phyloP scores from a whole-genome alignment of 2,113 vertebrate genomes.

The Fregata magnificens region DNA sequence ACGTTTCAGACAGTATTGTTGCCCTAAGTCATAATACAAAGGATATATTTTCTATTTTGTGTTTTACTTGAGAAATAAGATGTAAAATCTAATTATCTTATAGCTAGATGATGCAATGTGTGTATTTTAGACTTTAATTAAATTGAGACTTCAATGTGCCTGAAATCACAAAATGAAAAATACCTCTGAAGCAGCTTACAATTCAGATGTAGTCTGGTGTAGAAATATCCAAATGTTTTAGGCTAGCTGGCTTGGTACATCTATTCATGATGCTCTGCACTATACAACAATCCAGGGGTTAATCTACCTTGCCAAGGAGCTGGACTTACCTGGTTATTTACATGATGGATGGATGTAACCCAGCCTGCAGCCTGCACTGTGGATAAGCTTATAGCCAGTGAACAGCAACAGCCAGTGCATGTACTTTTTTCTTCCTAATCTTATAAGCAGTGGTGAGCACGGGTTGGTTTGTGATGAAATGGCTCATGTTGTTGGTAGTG shows the following conservation, averaged over 20 bases:
- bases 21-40: not conserved
- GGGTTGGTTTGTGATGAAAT: not conserved
- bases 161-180: not conserved
- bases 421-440: not conserved
- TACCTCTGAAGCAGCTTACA: not conserved
- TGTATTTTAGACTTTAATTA: not conserved
- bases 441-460: not conserved
- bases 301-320: not conserved
- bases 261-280: not conserved
- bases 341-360: not conserved
- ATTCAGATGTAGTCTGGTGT: not conserved
- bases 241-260: not conserved
- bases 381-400: not conserved
- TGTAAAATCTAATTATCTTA: not conserved
- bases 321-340: not conserved
- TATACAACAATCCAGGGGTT: not conserved
- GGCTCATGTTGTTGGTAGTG: not conserved
- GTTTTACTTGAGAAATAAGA: not conserved
- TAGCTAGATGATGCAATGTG: not conserved
- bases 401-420: not conserved
- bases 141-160: not conserved
- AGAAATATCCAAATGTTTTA: not conserved
- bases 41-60: not conserved
- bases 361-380: not conserved
- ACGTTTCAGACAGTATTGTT: not conserved